Evolutionary conservation across 1,140 invertebrate genomes (phyloP).

Genomic region (Trachymyrmex septentrionalis): DNA sequence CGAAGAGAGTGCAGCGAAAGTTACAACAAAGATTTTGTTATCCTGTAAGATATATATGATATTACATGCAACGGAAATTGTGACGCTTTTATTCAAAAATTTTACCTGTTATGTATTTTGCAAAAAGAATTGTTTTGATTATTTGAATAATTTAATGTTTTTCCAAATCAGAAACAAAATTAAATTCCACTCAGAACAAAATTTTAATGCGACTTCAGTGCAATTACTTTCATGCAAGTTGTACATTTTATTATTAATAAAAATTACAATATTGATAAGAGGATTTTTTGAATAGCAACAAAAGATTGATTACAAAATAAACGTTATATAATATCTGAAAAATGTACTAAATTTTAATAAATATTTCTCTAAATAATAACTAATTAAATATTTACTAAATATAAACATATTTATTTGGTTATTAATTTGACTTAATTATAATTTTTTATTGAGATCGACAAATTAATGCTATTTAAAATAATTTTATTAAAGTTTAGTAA

Average conservation of each 20-base stretch:
- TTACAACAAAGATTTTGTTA: slow-evolving; percentile 5
- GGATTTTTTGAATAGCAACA: neutral
- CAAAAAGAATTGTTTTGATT: neutral
- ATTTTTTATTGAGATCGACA: no score
- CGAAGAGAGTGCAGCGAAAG: slow-evolving; percentile 22
- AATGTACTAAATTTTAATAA: no score
- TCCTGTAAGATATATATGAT: neutral
- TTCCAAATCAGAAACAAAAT: neutral
- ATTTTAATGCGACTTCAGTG: neutral
- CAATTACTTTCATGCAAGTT: neutral
- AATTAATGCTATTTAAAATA: no score
- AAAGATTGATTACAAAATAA: neutral
- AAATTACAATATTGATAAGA: neutral
- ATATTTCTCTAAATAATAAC: no score
- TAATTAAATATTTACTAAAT: no score
- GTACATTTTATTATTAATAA: neutral
- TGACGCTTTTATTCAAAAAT: neutral
- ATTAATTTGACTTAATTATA: no score
- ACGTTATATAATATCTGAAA: neutral
- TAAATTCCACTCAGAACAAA: neutral
- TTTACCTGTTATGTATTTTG: neutral
- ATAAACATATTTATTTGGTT: no score
- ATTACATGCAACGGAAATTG: neutral
- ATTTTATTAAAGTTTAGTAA: no score
- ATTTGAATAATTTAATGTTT: neutral